phyloP scores from a whole-genome alignment of 92 coral and sea anemone genomes.

The Chrysogorgia sp. region DNA sequence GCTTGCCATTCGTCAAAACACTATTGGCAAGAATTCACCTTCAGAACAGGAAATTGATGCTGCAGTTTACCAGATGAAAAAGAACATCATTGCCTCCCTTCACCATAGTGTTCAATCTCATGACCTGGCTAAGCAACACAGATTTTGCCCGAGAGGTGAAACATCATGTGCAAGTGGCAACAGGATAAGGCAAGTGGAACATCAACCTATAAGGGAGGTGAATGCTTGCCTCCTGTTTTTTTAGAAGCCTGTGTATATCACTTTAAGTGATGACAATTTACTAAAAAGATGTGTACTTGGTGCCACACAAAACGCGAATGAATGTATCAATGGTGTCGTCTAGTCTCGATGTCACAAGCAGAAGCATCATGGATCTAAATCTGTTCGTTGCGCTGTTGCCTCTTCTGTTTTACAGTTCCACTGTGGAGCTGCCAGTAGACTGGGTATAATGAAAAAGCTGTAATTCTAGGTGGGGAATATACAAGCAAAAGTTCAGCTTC shows the following conservation, averaged over 20 bases:
- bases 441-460: no score
- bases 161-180: slow-evolving; percentile 57
- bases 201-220: slow-evolving; percentile 42
- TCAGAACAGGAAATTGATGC: slow-evolving; percentile 44
- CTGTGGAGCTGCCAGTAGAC: no score
- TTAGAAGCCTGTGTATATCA: slow-evolving; percentile 46
- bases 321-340: background rate
- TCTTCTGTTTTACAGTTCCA: slow-evolving; percentile 26
- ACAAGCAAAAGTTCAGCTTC: no score
- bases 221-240: slow-evolving; percentile 49
- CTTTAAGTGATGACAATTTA: slow-evolving; percentile 54
- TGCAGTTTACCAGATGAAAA: slow-evolving; percentile 53
- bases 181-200: slow-evolving; percentile 43
- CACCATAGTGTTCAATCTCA: slow-evolving; percentile 39
- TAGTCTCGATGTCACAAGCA: slow-evolving; percentile 25
- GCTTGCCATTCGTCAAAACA: slow-evolving; percentile 62
- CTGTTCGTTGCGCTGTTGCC: slow-evolving; percentile 32
- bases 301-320: no score
- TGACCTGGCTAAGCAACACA: slow-evolving; percentile 58
- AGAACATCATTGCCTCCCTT: slow-evolving; percentile 53
- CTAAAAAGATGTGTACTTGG: slow-evolving; percentile 12
- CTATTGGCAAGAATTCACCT: slow-evolving; percentile 44
- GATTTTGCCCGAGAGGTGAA: slow-evolving; percentile 58
- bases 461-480: no score
- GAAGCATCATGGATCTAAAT: slow-evolving; percentile 15